Conservation (phyloP, 2,797 vertebrate genomes). For the Chaenodraco wilsoni region DNA sequence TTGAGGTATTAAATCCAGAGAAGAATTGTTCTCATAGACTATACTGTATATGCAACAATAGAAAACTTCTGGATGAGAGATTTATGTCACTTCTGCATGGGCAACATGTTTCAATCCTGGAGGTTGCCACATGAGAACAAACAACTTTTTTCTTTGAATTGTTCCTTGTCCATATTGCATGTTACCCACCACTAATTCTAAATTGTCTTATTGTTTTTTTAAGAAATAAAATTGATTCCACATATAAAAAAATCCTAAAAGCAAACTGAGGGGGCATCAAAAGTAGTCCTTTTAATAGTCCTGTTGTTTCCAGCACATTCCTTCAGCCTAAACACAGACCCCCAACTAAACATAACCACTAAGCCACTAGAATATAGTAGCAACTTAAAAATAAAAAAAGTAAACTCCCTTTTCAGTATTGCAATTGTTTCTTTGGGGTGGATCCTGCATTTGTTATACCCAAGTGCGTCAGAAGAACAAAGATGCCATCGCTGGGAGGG, state of each 20-base stretch:
- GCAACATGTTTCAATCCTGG: too few relatives aligned
- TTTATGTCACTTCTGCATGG: too few relatives aligned
- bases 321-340: slow-evolving; percentile 39
- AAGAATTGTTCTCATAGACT: too few relatives aligned
- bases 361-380: slow-evolving; percentile 13
- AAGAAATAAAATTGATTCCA: slow-evolving; percentile 8
- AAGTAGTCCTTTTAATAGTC: slow-evolving; percentile 15
- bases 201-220: neutral
- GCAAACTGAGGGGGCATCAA: slow-evolving; percentile 6
- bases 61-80: too few relatives aligned
- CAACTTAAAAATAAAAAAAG: slow-evolving; percentile 1
- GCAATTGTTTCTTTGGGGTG: neutral
- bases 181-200: neutral
- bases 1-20: too few relatives aligned
- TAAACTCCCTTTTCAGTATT: neutral
- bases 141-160: neutral
- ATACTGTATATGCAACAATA: too few relatives aligned
- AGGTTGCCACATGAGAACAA: too few relatives aligned
- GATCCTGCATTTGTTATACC: neutral
- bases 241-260: neutral
- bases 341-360: slow-evolving; percentile 36
- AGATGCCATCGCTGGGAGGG: slow-evolving; percentile 9
- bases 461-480: slow-evolving; percentile 12
- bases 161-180: neutral
- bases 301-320: slow-evolving; percentile 42